These are phyloP conservation scores for Drosophila heteroneura DNA, from an alignment of 2,888 invertebrate genomes.

Conservation along the genomic window DNA sequence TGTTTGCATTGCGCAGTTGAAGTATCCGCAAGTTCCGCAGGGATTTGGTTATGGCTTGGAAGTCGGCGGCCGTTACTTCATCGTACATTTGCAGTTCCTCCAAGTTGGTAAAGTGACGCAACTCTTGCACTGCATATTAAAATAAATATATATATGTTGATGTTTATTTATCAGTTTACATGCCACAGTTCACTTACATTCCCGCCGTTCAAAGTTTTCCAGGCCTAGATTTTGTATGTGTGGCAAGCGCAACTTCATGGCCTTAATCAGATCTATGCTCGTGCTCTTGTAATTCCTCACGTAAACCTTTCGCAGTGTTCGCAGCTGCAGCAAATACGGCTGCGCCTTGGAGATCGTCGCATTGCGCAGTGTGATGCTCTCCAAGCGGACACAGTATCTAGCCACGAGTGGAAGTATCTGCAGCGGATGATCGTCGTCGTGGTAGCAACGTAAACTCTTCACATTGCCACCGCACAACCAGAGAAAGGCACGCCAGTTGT, in stretches of 20 bases:
- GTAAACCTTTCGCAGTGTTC: slow-evolving; percentile 49
- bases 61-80: slow-evolving; percentile 61
- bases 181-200: slow-evolving; percentile 45
- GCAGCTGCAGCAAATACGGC: slow-evolving; percentile 46
- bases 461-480: slow-evolving; percentile 66
- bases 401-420: slow-evolving; percentile 58
- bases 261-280: slow-evolving; percentile 56
- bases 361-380: slow-evolving; percentile 58
- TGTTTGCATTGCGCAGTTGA: slow-evolving; percentile 64
- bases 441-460: slow-evolving; percentile 50
- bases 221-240: slow-evolving; percentile 50
- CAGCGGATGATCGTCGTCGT: slow-evolving; percentile 65
- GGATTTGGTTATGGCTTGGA: slow-evolving; percentile 52
- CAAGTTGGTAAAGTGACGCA: slow-evolving; percentile 53
- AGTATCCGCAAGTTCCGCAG: slow-evolving; percentile 48
- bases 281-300: slow-evolving; percentile 69
- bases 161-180: background rate
- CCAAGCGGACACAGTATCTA: slow-evolving; percentile 53
- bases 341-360: slow-evolving; percentile 56
- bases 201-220: slow-evolving; percentile 63
- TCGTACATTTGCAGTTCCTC: slow-evolving; percentile 59
- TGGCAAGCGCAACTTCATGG: slow-evolving; percentile 52
- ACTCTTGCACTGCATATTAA: slow-evolving; percentile 54
- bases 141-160: background rate
- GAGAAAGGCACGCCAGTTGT: slow-evolving; percentile 65